phyloP scores from a whole-genome alignment of 92 coral and sea anemone species.

The Parazoanthus atlanticus region DNA sequence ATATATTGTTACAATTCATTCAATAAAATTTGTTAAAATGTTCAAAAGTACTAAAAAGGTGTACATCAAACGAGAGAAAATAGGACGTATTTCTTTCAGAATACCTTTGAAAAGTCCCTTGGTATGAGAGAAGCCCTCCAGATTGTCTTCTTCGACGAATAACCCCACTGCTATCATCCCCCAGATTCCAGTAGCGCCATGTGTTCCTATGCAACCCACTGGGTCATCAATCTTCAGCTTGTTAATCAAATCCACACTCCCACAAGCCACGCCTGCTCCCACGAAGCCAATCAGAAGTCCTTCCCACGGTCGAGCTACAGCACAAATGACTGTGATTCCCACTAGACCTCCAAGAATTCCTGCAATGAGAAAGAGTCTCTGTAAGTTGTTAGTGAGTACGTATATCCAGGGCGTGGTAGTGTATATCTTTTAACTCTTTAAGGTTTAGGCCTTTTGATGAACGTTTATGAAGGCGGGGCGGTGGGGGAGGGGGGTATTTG shows the following conservation, averaged over 20 bases:
- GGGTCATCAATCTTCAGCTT: constrained; percentile 83
- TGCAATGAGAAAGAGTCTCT: not conserved
- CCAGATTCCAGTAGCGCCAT: constrained; percentile 80
- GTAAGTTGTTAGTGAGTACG: not conserved
- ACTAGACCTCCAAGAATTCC: constrained; percentile 46
- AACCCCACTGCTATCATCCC: constrained; percentile 82
- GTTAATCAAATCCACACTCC: constrained; percentile 71
- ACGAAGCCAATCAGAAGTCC: constrained; percentile 79
- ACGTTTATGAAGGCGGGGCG: too few species aligned
- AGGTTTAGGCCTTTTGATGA: too few species aligned
- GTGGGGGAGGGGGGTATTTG: too few species aligned
- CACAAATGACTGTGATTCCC: constrained; percentile 67
- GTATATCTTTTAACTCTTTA: too few species aligned
- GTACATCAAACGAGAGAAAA: too few species aligned
- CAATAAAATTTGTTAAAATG: too few species aligned
- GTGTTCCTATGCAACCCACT: constrained; percentile 86
- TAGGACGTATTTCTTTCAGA: too few species aligned
- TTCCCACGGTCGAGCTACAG: constrained; percentile 91
- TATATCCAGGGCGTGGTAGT: not conserved
- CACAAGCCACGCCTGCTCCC: constrained; percentile 79
- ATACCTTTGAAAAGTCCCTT: constrained; percentile 40
- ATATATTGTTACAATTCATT: too few species aligned
- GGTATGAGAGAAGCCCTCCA: constrained; percentile 36
- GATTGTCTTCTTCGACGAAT: constrained; percentile 70
- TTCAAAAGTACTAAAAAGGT: too few species aligned